phyloP scores from a whole-genome alignment of 2,797 vertebrate genomes.

The Chanos chanos region DNA sequence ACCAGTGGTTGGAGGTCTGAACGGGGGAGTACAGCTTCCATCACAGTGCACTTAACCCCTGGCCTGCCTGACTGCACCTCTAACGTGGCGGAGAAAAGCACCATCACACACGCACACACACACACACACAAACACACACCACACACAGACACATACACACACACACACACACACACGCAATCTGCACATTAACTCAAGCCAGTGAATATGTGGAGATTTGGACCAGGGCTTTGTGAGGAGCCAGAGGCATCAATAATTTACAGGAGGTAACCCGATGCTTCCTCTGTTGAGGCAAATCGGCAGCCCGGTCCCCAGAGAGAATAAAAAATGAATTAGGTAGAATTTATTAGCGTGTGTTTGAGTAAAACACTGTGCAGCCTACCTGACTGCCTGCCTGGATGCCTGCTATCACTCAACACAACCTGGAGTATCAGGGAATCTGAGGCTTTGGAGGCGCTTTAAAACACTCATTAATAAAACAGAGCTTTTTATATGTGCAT shows the following conservation, averaged over 20 bases:
- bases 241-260: slow-evolving; percentile 98
- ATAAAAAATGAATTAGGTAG: slow-evolving; percentile 98
- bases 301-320: slow-evolving; percentile 91
- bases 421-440: slow-evolving; percentile 55
- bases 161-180: slow-evolving; percentile 31
- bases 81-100: slow-evolving; percentile 52
- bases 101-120: slow-evolving; percentile 45
- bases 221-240: slow-evolving; percentile 70
- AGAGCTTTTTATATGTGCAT: slow-evolving; percentile 75
- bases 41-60: slow-evolving; percentile 63
- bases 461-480: slow-evolving; percentile 76
- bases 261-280: slow-evolving; percentile 97
- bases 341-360: slow-evolving; percentile 87
- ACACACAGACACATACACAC: not conserved
- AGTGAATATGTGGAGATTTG: slow-evolving; percentile 87
- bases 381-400: slow-evolving; percentile 30
- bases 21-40: slow-evolving; percentile 34
- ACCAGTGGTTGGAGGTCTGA: not conserved
- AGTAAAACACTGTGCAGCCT: slow-evolving; percentile 67
- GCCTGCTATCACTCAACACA: slow-evolving; percentile 39
- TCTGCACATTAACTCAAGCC: slow-evolving; percentile 75
- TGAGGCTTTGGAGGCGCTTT: slow-evolving; percentile 53
- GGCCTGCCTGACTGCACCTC: slow-evolving; percentile 61
- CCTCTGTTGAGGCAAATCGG: slow-evolving; percentile 97
- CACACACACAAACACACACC: slow-evolving; percentile 41